Conservation (phyloP, 1,140 invertebrate genomes). For the Zaprionus davidi region DNA sequence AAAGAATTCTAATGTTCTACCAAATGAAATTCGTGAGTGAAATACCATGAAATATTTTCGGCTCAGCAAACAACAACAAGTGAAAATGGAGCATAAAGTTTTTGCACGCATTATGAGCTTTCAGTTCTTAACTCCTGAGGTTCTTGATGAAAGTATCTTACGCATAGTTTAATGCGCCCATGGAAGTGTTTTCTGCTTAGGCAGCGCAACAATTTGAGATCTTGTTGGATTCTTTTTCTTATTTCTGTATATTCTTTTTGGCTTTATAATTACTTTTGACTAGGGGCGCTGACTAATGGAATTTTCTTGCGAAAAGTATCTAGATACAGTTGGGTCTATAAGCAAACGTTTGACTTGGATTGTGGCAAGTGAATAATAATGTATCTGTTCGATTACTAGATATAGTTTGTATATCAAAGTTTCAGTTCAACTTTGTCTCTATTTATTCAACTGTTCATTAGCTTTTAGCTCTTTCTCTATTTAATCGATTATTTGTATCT, state of each 20-base stretch:
- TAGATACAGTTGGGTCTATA: slow-evolving; percentile 3
- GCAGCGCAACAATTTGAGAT: slow-evolving; percentile 54
- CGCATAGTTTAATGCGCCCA: slow-evolving; percentile 35
- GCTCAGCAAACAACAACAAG: slow-evolving; percentile 35
- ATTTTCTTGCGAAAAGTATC: slow-evolving; percentile 41
- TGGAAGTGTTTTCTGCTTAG: slow-evolving; percentile 34
- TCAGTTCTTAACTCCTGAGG: slow-evolving; percentile 18
- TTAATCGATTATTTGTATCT: slow-evolving; percentile 5
- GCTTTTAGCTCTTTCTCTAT: not conserved
- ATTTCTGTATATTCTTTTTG: not conserved
- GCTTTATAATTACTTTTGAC: slow-evolving; percentile 61
- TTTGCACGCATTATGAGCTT: slow-evolving; percentile 58
- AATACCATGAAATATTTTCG: slow-evolving; percentile 64
- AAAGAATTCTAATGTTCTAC: slow-evolving; percentile 75
- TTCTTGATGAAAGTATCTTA: slow-evolving; percentile 64
- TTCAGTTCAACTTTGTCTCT: no score
- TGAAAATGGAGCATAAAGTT: slow-evolving; percentile 28
- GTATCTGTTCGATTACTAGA: slow-evolving; percentile 1
- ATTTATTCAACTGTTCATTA: no score
- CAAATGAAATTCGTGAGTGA: slow-evolving; percentile 80
- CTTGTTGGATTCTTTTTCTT: slow-evolving; percentile 30
- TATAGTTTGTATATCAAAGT: no score
- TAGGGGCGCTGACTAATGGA: slow-evolving; percentile 61
- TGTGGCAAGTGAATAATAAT: not conserved
- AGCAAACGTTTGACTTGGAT: no score